These are phyloP conservation scores for Schizopygopsis pylzovi DNA, from an alignment of 2,797 vertebrate species.

Conservation along the genomic window DNA sequence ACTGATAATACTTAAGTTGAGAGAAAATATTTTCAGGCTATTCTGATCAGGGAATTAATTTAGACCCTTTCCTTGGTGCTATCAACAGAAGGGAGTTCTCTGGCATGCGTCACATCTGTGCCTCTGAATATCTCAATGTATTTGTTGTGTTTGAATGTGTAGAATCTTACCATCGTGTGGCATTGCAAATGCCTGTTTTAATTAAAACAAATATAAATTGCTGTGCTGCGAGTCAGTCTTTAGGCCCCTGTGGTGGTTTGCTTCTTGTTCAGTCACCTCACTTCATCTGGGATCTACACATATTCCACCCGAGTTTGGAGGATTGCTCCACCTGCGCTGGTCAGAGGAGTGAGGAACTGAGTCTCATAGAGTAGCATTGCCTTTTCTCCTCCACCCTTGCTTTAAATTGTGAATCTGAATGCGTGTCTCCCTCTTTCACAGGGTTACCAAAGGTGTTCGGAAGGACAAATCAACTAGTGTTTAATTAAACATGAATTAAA, in stretches of 20 bases:
- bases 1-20: constrained; percentile 3
- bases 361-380: not conserved
- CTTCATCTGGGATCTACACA: constrained; percentile 12
- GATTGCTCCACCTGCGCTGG: not conserved
- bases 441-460: constrained; percentile 40
- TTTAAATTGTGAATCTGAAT: not conserved
- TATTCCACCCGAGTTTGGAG: not conserved
- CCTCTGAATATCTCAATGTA: constrained; percentile 30
- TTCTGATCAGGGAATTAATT: constrained; percentile 53
- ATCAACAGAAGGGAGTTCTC: constrained; percentile 40
- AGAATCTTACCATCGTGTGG: constrained; percentile 41
- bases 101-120: constrained; percentile 52
- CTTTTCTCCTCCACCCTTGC: too few relatives aligned
- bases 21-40: constrained; percentile 45
- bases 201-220: constrained; percentile 45
- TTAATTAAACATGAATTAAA: not conserved
- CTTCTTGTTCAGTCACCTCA: constrained; percentile 31
- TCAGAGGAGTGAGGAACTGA: constrained; percentile 36
- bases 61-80: constrained; percentile 48
- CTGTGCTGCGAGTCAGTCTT: constrained; percentile 6
- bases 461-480: constrained; percentile 42
- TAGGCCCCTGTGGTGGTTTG: constrained; percentile 3
- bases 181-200: constrained; percentile 53
- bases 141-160: constrained; percentile 32
- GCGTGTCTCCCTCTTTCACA: constrained; percentile 27